Percentiles rank a stretch among this genome's conserved stretches.
phyloP scores from a whole-genome alignment of 92 coral and sea anemone genomes.

The Metridium senile region DNA sequence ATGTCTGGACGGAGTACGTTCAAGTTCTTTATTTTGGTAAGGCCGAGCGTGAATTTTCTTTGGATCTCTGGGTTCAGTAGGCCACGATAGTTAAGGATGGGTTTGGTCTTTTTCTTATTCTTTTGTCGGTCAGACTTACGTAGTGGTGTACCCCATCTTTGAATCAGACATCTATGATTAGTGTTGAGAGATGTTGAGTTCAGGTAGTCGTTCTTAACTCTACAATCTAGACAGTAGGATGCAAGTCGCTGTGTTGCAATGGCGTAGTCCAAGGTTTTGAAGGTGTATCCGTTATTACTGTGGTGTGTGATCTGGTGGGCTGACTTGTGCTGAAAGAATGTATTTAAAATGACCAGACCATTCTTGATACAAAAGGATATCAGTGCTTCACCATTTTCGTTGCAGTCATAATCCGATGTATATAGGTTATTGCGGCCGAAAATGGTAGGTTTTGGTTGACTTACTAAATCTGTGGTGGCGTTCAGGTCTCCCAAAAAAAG shows the following conservation, averaged over 20 bases:
- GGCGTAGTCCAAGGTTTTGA: too few species aligned
- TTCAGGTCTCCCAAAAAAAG: slow-evolving; percentile 12
- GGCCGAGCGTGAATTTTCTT: not conserved
- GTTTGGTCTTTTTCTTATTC: not conserved
- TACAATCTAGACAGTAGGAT: slow-evolving; percentile 4
- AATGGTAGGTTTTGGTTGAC: slow-evolving; percentile 5
- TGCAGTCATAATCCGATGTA: not conserved
- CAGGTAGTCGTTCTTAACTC: slow-evolving; percentile 5
- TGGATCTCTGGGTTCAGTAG: slow-evolving; percentile 8
- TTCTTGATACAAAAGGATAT: not conserved
- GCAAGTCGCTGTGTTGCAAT: too few species aligned
- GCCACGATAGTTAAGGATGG: not conserved
- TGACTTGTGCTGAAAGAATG: not conserved
- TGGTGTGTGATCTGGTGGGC: not conserved
- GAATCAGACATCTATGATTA: not conserved
- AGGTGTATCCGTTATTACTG: not conserved
- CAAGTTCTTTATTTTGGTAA: not conserved
- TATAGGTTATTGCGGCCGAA: not conserved
- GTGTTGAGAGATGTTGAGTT: not conserved
- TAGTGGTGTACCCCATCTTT: too few species aligned
- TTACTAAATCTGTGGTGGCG: not conserved
- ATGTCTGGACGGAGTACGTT: not conserved
- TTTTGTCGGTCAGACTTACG: not conserved
- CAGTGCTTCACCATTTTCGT: slow-evolving; percentile 9
- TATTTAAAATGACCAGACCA: not conserved